These are phyloP conservation scores for Camptogramma bilineatum DNA, from an alignment of 2,888 invertebrate genomes.

Conservation along the genomic window DNA sequence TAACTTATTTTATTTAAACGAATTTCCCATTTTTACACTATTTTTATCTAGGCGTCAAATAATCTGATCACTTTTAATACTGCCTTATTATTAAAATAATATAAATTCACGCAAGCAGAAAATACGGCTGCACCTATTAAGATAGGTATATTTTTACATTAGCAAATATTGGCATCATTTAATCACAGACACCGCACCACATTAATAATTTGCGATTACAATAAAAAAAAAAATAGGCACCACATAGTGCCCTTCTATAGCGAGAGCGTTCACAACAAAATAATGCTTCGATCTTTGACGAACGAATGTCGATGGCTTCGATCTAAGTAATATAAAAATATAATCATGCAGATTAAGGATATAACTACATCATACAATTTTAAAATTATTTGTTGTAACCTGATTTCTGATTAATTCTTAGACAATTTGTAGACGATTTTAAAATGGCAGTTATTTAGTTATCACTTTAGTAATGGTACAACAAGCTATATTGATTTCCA, in stretches of 20 bases:
- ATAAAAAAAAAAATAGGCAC: conserved; percentile 34
- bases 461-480: conserved; percentile 60
- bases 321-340: background rate
- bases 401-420: background rate
- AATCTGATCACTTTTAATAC: conserved; percentile 33
- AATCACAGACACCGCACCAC: conserved; percentile 32
- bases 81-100: conserved; percentile 27
- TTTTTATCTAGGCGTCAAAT: conserved; percentile 30
- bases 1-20: conserved; percentile 30
- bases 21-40: conserved; percentile 35
- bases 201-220: conserved; percentile 15
- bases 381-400: background rate
- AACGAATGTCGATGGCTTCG: too few species aligned
- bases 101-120: conserved; percentile 24
- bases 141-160: too few species aligned
- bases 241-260: conserved; percentile 13
- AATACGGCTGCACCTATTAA: conserved; percentile 1
- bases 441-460: conserved; percentile 75
- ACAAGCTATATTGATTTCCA: conserved; percentile 46
- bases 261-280: conserved; percentile 10
- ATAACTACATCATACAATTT: background rate
- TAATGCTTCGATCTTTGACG: background rate
- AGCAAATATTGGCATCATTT: conserved; percentile 33
- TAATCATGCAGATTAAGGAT: background rate
- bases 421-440: conserved; percentile 39